Conservation (phyloP, 2,888 invertebrate genomes). For the Eupithecia centaureata region DNA sequence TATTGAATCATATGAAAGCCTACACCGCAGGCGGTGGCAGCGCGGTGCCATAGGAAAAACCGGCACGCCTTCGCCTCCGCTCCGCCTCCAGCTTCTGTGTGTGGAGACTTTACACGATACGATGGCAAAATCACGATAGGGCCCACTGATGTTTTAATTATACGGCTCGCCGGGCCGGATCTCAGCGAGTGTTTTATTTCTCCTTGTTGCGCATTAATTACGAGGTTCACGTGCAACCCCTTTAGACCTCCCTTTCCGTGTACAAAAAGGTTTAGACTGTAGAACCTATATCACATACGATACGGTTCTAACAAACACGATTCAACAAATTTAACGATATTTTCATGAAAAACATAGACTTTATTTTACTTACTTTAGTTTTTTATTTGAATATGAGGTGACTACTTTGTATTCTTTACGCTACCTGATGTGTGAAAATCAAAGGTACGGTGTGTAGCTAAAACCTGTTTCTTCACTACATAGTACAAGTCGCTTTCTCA, state of each 20-base stretch:
- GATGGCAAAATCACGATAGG: not conserved
- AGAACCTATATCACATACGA: constrained; percentile 6
- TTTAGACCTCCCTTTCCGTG: constrained; percentile 59
- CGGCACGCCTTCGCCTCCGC: no score
- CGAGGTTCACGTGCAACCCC: constrained; percentile 52
- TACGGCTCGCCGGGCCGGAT: constrained; percentile 60
- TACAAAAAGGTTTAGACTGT: constrained; percentile 59
- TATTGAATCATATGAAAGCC: no score
- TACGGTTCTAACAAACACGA: not conserved
- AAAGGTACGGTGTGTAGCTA: not conserved
- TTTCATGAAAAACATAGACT: not conserved
- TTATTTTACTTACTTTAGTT: not conserved
- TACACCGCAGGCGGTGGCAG: no score
- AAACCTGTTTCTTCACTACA: not conserved
- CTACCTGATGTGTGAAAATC: not conserved
- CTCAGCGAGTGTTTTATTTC: constrained; percentile 66
- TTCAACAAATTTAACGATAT: not conserved
- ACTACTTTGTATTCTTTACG: not conserved
- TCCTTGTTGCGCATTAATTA: constrained; percentile 73
- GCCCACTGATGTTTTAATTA: constrained; percentile 67
- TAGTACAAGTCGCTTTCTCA: no score
- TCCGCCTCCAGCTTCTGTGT: no score
- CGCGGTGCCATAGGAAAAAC: no score
- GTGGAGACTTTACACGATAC: not conserved
- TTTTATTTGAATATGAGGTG: not conserved